phyloP scores from a whole-genome alignment of 92 coral and sea anemone genomes.

The Paragorgia papillata region DNA sequence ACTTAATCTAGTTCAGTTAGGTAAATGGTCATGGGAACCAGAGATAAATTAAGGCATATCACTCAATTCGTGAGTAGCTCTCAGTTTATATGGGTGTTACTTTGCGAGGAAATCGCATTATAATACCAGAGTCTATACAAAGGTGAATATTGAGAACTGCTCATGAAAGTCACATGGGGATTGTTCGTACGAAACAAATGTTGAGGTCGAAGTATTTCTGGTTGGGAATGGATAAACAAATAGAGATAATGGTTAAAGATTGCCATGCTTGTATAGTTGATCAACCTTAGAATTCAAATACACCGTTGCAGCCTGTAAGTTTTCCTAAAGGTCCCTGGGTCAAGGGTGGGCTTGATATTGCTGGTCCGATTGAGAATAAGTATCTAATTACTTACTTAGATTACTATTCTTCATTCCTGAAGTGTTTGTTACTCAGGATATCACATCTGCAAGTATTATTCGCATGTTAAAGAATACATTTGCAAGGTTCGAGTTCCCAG shows the following conservation, averaged over 20 bases:
- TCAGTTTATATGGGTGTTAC: constrained; percentile 50
- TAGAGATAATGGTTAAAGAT: constrained; percentile 46
- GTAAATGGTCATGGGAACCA: constrained; percentile 6
- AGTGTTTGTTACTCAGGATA: constrained; percentile 29
- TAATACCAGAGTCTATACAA: constrained; percentile 48
- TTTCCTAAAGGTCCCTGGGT: constrained; percentile 62
- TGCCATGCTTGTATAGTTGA: constrained; percentile 53
- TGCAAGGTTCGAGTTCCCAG: constrained; percentile 60
- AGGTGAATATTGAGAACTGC: constrained; percentile 41
- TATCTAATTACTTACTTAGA: constrained; percentile 51
- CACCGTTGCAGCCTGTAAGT: constrained; percentile 47
- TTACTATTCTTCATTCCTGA: constrained; percentile 57
- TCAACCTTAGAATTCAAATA: constrained; percentile 53
- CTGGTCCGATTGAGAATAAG: constrained; percentile 58
- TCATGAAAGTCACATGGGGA: constrained; percentile 58
- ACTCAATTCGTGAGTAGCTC: constrained; percentile 18
- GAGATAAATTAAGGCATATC: background rate
- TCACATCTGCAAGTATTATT: constrained; percentile 49
- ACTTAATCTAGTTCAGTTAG: constrained; percentile 5
- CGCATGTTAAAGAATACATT: constrained; percentile 47
- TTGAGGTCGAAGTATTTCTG: constrained; percentile 54
- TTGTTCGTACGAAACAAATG: constrained; percentile 56
- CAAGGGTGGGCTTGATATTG: constrained; percentile 61
- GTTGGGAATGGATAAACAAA: constrained; percentile 61
- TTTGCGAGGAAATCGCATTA: constrained; percentile 57